Percentiles rank a stretch among this genome's conserved stretches.
Evolutionary conservation across 1,140 invertebrate species (phyloP).

Genomic region (Habropoda laboriosa): DNA sequence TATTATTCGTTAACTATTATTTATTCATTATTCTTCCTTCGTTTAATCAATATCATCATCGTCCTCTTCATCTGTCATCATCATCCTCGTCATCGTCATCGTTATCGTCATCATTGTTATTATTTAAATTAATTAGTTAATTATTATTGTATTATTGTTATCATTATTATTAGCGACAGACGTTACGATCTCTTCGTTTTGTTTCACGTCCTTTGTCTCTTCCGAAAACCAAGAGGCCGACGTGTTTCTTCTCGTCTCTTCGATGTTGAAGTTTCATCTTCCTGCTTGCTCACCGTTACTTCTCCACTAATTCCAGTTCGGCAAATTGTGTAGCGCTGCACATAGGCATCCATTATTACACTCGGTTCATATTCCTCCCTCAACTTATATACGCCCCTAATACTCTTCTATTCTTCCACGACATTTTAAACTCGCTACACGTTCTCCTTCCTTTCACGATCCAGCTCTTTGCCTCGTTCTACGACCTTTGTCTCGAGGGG

Average conservation of each 20-base stretch:
- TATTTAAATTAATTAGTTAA: no score
- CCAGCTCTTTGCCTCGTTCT: background rate
- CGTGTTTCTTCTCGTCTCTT: background rate
- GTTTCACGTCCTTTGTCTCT: background rate
- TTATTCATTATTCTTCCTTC: slow-evolving; percentile 27
- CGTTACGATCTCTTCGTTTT: slow-evolving; percentile 47
- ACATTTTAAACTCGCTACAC: background rate
- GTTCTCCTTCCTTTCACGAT: background rate
- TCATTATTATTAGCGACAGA: slow-evolving; percentile 66
- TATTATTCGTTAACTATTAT: slow-evolving; percentile 44
- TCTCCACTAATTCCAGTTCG: background rate
- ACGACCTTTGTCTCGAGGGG: background rate
- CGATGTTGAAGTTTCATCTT: slow-evolving; percentile 37
- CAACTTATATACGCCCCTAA: background rate
- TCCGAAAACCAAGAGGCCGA: background rate
- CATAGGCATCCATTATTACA: background rate
- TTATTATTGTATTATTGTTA: no score
- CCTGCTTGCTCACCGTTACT: background rate
- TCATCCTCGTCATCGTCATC: background rate
- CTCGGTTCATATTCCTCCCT: background rate
- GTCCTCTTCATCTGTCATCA: no score
- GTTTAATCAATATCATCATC: no score
- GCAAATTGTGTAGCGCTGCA: background rate
- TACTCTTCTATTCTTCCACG: background rate
- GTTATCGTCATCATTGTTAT: no score